These are phyloP conservation scores for Tolypeutes matacus DNA, from an alignment of 2,797 vertebrate genomes.

Conservation along the genomic window DNA sequence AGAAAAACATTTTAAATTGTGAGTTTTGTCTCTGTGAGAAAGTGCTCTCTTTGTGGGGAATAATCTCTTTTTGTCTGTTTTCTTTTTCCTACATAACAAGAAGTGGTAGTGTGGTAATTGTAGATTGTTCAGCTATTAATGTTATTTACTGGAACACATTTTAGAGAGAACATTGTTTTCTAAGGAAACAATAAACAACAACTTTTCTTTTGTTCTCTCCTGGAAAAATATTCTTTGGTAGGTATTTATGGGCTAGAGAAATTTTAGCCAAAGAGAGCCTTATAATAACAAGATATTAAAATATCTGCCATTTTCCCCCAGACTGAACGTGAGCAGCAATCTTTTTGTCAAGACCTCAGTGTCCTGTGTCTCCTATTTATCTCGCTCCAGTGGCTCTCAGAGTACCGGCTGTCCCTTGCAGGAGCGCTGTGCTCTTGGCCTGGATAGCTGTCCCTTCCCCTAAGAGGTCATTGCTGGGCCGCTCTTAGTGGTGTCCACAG, in stretches of 20 bases:
- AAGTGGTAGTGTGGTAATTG: constrained; percentile 38
- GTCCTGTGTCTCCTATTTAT: not conserved
- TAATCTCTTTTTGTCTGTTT: constrained; percentile 53
- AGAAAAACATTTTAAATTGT: constrained; percentile 59
- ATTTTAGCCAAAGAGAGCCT: constrained; percentile 18
- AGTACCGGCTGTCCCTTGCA: not conserved
- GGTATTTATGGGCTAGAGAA: constrained; percentile 62
- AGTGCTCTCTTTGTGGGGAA: constrained; percentile 45
- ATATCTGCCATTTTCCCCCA: not conserved
- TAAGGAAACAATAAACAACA: constrained; percentile 57
- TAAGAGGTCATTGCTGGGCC: not conserved
- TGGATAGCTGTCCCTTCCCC: not conserved
- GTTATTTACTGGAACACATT: constrained; percentile 56
- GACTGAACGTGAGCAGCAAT: not conserved
- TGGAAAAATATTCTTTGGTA: constrained; percentile 64
- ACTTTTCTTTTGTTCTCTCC: constrained; percentile 68
- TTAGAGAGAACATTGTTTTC: constrained; percentile 61
- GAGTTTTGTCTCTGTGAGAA: constrained; percentile 60
- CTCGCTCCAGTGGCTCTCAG: not conserved
- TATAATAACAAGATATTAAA: constrained; percentile 19
- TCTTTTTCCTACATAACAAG: constrained; percentile 54
- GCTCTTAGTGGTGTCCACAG: too few species aligned
- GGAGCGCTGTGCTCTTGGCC: not conserved
- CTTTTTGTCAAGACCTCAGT: not conserved
- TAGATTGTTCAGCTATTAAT: constrained; percentile 66